Percentiles rank a stretch among this genome's conserved stretches.
phyloP scores from a whole-genome alignment of 2,797 vertebrate genomes.

The Pitangus sulphuratus region DNA sequence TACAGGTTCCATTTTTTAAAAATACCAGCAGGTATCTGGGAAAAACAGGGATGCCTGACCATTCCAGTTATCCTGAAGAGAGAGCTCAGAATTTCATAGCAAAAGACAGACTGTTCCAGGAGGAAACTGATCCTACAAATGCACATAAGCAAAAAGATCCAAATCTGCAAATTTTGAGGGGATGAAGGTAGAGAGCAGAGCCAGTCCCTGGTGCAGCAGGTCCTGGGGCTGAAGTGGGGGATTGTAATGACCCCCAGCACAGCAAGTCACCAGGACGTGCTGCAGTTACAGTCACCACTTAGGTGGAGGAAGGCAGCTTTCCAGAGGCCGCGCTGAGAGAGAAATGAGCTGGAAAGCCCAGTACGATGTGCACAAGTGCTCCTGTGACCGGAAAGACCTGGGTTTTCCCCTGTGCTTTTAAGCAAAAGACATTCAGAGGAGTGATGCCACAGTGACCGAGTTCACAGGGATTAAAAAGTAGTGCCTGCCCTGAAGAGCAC shows the following conservation, averaged over 20 bases:
- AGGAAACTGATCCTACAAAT: not conserved
- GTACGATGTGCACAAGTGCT: fast-evolving
- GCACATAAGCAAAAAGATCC: not conserved
- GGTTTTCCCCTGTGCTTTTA: not conserved
- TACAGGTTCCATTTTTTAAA: not conserved
- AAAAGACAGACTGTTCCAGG: fast-evolving
- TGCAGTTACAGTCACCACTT: not conserved
- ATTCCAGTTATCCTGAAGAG: not conserved
- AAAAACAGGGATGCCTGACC: fast-evolving
- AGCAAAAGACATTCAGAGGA: not conserved
- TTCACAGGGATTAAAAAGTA: not conserved
- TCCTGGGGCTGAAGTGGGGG: not conserved
- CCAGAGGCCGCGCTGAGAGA: not conserved
- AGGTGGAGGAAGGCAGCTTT: not conserved
- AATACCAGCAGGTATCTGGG: not conserved
- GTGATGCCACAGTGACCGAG: not conserved
- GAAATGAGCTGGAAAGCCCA: not conserved
- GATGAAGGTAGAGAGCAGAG: not conserved
- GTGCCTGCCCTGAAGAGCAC: not conserved
- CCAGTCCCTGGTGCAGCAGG: not conserved
- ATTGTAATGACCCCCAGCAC: not conserved
- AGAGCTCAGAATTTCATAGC: not conserved
- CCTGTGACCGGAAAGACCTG: not conserved
- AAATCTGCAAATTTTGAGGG: not conserved
- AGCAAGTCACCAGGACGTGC: not conserved